Evolutionary conservation across 2,113 vertebrate species (phyloP).

Genomic region (Coregonus clupeaformis): DNA sequence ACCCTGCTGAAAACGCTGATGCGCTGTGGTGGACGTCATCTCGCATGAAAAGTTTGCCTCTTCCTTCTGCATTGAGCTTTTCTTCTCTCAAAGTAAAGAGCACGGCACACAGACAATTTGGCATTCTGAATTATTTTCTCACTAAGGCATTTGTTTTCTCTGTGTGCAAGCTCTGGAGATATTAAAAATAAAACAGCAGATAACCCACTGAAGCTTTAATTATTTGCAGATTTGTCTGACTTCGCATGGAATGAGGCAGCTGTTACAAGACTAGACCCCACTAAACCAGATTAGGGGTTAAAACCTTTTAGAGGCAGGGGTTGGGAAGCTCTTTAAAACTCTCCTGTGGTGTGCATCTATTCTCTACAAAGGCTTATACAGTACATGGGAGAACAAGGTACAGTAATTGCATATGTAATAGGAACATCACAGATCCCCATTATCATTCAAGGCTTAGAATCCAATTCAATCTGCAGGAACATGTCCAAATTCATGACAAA

Average conservation of each 20-base stretch:
- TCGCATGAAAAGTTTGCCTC: background rate
- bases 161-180: conserved; percentile 16
- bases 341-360: background rate
- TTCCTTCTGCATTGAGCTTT: background rate
- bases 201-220: conserved; percentile 41
- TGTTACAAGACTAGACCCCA: conserved; percentile 23
- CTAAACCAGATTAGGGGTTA: conserved; percentile 53
- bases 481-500: conserved; percentile 9
- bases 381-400: background rate
- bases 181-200: conserved; percentile 22
- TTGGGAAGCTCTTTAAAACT: conserved; percentile 14
- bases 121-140: conserved; percentile 6
- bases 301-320: conserved; percentile 48
- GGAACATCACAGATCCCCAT: conserved; percentile 25
- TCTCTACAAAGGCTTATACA: background rate
- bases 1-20: background rate
- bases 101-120: conserved; percentile 20
- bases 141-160: conserved; percentile 15
- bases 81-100: conserved; percentile 2
- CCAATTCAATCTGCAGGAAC: background rate
- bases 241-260: conserved; percentile 39
- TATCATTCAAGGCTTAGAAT: conserved; percentile 16
- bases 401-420: conserved; percentile 33
- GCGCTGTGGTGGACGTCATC: background rate
- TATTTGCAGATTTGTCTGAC: conserved; percentile 56